These are phyloP conservation scores for Zingel zingel DNA, from an alignment of 2,113 vertebrate genomes.

Conservation along the genomic window DNA sequence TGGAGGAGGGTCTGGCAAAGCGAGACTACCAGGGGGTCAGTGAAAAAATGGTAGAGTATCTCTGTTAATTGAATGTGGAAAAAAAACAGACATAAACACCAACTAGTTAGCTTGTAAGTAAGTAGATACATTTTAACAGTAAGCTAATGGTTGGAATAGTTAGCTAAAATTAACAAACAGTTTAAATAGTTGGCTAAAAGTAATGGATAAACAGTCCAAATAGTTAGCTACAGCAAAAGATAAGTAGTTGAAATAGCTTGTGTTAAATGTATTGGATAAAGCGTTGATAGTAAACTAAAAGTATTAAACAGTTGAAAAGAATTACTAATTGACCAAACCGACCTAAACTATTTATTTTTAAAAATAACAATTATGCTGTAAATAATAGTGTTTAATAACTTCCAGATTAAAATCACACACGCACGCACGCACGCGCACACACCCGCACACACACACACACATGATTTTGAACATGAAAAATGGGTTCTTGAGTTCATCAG, in stretches of 20 bases:
- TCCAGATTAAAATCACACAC: background rate
- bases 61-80: background rate
- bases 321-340: too few species aligned
- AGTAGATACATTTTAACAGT: background rate
- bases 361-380: too few species aligned
- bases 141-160: background rate
- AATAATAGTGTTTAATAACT: too few species aligned
- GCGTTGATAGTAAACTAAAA: too few species aligned
- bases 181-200: background rate
- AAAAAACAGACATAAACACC: background rate
- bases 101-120: background rate
- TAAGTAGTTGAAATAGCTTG: background rate
- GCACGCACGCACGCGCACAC: too few species aligned
- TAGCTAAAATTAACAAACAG: background rate
- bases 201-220: too few species aligned
- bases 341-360: too few species aligned
- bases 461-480: background rate
- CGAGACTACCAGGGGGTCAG: too few species aligned
- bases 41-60: too few species aligned
- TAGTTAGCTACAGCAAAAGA: background rate
- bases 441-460: too few species aligned
- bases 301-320: too few species aligned
- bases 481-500: background rate
- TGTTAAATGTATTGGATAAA: background rate
- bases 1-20: too few species aligned